Evolutionary conservation across 2,113 vertebrate species (phyloP).

Genomic region (Vireo altiloquus): DNA sequence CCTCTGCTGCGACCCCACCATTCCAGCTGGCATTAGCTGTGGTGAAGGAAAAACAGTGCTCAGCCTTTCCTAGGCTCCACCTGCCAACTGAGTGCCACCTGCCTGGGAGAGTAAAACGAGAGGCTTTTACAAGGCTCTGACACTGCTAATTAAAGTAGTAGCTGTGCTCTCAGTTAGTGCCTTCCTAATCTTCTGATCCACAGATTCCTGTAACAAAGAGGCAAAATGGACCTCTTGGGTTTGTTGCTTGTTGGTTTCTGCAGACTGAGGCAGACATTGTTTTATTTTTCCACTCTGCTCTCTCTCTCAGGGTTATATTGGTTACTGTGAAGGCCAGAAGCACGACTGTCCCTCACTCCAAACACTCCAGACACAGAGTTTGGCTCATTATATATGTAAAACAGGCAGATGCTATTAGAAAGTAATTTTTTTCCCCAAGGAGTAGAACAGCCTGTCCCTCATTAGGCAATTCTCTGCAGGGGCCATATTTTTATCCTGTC

Average conservation of each 20-base stretch:
- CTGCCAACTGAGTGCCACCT: background rate
- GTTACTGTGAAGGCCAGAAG: background rate
- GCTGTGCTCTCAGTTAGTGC: background rate
- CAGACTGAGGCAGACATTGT: background rate
- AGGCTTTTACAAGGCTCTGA: background rate
- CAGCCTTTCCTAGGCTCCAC: background rate
- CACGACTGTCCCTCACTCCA: background rate
- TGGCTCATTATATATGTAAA: constrained; percentile 38
- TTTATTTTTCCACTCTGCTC: background rate
- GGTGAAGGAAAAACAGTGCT: background rate
- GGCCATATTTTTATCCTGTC: background rate
- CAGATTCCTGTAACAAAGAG: background rate
- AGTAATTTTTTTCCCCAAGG: background rate
- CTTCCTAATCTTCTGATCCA: background rate
- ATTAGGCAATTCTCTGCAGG: constrained; percentile 5
- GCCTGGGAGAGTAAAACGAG: background rate
- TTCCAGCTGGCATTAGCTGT: background rate
- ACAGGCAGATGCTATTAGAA: constrained; percentile 19
- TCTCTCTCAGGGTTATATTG: background rate
- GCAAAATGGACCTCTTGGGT: background rate
- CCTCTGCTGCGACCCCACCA: background rate
- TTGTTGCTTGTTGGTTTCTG: background rate
- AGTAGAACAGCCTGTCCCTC: background rate
- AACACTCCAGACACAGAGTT: background rate
- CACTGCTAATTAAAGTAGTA: background rate